Evolutionary conservation across 2,888 invertebrate species (phyloP).

Genomic region (Drosophila neonasuta): DNA sequence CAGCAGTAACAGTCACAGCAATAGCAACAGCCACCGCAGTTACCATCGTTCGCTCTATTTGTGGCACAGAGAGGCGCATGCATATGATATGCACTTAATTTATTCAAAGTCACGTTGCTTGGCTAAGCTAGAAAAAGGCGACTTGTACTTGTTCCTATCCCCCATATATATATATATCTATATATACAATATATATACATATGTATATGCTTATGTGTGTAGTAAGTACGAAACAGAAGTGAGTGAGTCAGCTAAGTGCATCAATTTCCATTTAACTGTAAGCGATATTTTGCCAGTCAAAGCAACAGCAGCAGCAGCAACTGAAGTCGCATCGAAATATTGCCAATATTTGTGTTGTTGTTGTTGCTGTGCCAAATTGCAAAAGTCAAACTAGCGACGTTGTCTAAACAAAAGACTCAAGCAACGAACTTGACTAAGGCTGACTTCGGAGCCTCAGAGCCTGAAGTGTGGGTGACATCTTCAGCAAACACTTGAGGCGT

Average conservation of each 20-base stretch:
- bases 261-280: constrained; percentile 79
- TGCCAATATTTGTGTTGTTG: constrained; percentile 67
- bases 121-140: constrained; percentile 52
- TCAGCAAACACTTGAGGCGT: constrained; percentile 78
- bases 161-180: constrained; percentile 11
- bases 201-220: constrained; percentile 17
- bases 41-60: constrained; percentile 54
- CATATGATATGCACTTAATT: constrained; percentile 77
- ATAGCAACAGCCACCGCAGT: constrained; percentile 21
- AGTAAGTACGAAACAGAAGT: constrained; percentile 65
- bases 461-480: constrained; percentile 78
- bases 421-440: constrained; percentile 73
- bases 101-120: constrained; percentile 76
- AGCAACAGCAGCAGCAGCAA: constrained; percentile 18
- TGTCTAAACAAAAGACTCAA: constrained; percentile 76
- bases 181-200: constrained; percentile 18
- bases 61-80: constrained; percentile 58
- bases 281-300: constrained; percentile 61
- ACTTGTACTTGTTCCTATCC: constrained; percentile 57
- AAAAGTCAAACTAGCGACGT: constrained; percentile 75
- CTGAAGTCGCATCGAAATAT: constrained; percentile 57
- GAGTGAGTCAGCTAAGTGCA: constrained; percentile 79
- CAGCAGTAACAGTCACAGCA: constrained; percentile 18
- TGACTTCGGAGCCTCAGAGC: constrained; percentile 32
- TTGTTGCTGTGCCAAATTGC: constrained; percentile 62